Evolutionary conservation across 2,113 vertebrate genomes (phyloP).

Genomic region (Rhadina sibilatrix): DNA sequence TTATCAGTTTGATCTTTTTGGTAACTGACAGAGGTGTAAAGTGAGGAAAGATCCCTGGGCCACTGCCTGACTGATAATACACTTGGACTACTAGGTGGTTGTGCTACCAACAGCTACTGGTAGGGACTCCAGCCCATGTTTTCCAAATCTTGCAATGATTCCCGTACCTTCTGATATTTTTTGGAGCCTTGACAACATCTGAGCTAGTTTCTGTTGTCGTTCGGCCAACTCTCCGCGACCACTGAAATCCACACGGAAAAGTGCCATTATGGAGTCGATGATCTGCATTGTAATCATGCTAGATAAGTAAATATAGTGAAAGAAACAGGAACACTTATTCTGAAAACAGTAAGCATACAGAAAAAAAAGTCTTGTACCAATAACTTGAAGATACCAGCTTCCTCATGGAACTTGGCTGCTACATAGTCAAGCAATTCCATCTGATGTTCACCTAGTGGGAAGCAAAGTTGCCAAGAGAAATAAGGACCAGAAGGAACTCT

Average conservation of each 20-base stretch:
- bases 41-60: not conserved
- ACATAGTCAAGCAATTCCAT: constrained; percentile 85
- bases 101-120: not conserved
- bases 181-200: constrained; percentile 97
- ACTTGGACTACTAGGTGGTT: not conserved
- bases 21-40: not conserved
- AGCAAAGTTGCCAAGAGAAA: constrained; percentile 32
- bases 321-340: not conserved
- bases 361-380: constrained; percentile 75
- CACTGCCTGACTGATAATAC: not conserved
- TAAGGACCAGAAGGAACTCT: not conserved
- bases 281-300: constrained; percentile 76
- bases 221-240: constrained; percentile 95
- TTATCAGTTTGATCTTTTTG: not conserved
- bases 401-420: constrained; percentile 91
- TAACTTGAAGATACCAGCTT: constrained; percentile 94
- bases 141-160: not conserved
- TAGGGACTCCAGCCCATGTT: not conserved
- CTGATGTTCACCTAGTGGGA: constrained; percentile 81
- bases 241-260: constrained; percentile 97
- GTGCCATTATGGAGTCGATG: constrained; percentile 98
- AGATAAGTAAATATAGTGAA: not conserved
- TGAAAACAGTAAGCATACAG: not conserved
- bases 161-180: constrained; percentile 96
- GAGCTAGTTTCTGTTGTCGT: constrained; percentile 96